Evolutionary conservation across 2,888 invertebrate genomes (phyloP).

Genomic region (Athalia rosae): DNA sequence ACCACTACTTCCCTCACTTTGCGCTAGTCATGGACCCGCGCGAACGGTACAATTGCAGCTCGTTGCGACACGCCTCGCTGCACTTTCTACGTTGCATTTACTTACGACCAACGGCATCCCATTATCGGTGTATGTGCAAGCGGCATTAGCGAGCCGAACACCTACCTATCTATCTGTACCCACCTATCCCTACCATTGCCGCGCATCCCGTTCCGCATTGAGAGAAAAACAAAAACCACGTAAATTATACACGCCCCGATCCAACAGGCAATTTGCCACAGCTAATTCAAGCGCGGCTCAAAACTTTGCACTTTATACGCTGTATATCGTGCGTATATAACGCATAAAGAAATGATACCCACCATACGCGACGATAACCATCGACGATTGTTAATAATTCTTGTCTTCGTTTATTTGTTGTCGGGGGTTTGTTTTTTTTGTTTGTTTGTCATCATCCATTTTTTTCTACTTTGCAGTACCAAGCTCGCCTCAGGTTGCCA

Average conservation of each 20-base stretch:
- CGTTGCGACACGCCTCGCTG: constrained; percentile 44
- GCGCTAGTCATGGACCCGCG: constrained; percentile 44
- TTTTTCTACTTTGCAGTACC: constrained; percentile 74
- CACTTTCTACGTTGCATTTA: constrained; percentile 40
- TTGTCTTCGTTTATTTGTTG: too few relatives aligned
- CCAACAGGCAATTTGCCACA: background rate
- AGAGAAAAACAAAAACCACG: too few relatives aligned
- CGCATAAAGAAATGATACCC: too few relatives aligned
- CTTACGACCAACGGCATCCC: constrained; percentile 21
- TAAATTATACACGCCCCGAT: too few relatives aligned
- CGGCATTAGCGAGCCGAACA: too few relatives aligned
- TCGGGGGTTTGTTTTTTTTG: constrained; percentile 27
- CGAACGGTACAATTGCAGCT: constrained; percentile 43
- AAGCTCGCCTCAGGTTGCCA: constrained; percentile 80
- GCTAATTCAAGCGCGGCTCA: background rate
- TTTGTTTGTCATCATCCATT: constrained; percentile 47
- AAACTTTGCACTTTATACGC: too few relatives aligned
- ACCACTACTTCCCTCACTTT: constrained; percentile 18
- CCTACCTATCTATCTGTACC: too few relatives aligned
- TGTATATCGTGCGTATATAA: too few relatives aligned
- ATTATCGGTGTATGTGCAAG: constrained; percentile 2
- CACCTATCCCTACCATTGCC: too few relatives aligned
- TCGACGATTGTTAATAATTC: too few relatives aligned
- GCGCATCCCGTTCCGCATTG: too few relatives aligned
- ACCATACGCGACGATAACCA: too few relatives aligned